Conservation (phyloP, 2,888 invertebrate species). For the Formica aserva region DNA sequence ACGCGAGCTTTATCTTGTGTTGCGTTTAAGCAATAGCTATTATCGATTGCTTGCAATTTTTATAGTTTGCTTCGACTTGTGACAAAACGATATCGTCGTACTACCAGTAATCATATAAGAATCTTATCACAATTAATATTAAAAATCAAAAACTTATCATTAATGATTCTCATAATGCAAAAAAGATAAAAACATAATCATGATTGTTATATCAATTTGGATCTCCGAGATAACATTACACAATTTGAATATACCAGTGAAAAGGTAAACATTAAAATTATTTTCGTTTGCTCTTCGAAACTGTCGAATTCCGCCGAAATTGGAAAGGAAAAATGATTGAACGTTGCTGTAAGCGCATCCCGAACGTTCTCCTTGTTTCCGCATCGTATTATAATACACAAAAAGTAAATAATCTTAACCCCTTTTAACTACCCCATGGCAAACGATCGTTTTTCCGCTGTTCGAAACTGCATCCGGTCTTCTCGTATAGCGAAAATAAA, state of each 20-base stretch:
- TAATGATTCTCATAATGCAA: background rate
- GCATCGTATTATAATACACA: background rate
- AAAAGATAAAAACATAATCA: background rate
- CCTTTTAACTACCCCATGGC: conserved; percentile 1
- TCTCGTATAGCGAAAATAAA: conserved; percentile 45
- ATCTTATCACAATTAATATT: background rate
- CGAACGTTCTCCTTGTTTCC: background rate
- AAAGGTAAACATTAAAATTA: background rate
- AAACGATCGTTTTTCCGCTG: conserved; percentile 33
- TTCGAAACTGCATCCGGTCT: conserved; percentile 9
- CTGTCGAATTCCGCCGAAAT: background rate
- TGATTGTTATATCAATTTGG: background rate
- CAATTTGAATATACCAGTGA: background rate
- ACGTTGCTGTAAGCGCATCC: background rate
- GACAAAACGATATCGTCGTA: background rate
- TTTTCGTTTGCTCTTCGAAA: background rate
- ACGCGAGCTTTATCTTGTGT: conserved; percentile 12
- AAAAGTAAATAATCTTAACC: conserved; percentile 15
- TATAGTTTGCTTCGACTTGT: background rate
- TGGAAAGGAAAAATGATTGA: background rate
- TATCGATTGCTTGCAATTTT: conserved; percentile 32
- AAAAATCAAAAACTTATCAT: background rate
- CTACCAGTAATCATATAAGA: background rate
- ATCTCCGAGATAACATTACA: background rate
- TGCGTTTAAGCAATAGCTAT: conserved; percentile 7